Evolutionary conservation across 2,888 invertebrate species (phyloP).

Genomic region (Amphipyra tragopoginis): DNA sequence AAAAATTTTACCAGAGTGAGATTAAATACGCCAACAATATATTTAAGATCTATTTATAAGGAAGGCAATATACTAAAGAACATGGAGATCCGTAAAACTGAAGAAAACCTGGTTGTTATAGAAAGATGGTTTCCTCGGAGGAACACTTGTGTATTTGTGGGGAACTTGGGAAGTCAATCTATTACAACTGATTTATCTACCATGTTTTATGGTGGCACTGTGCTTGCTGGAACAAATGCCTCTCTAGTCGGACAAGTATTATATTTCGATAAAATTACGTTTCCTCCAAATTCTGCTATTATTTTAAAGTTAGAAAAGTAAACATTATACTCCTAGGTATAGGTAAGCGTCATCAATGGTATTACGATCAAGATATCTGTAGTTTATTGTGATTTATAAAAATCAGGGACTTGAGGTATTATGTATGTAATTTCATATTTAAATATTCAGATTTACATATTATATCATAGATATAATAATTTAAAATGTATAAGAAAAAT

Average conservation of each 20-base stretch:
- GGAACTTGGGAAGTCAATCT: constrained; percentile 91
- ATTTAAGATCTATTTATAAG: constrained; percentile 92
- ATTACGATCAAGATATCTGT: too few species aligned
- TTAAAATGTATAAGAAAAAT: not conserved
- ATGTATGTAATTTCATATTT: not conserved
- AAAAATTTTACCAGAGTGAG: constrained; percentile 91
- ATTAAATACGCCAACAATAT: constrained; percentile 92
- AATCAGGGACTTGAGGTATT: not conserved
- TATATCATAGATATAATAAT: not conserved
- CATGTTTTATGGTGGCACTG: constrained; percentile 93
- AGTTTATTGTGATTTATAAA: too few species aligned
- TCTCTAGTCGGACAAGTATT: constrained; percentile 78
- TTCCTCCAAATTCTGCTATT: constrained; percentile 82
- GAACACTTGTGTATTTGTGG: constrained; percentile 93
- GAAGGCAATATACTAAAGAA: constrained; percentile 91
- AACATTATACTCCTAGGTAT: not conserved
- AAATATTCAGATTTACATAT: not conserved
- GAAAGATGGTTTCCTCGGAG: constrained; percentile 95
- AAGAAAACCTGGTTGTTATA: constrained; percentile 92
- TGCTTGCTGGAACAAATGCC: constrained; percentile 81
- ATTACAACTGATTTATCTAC: constrained; percentile 93
- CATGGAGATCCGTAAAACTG: constrained; percentile 91
- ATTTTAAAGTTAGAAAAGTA: constrained; percentile 84
- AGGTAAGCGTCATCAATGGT: too few species aligned
- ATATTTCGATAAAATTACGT: constrained; percentile 83